phyloP scores from a whole-genome alignment of 2,888 invertebrate genomes.

The Leptinotarsa juncta region DNA sequence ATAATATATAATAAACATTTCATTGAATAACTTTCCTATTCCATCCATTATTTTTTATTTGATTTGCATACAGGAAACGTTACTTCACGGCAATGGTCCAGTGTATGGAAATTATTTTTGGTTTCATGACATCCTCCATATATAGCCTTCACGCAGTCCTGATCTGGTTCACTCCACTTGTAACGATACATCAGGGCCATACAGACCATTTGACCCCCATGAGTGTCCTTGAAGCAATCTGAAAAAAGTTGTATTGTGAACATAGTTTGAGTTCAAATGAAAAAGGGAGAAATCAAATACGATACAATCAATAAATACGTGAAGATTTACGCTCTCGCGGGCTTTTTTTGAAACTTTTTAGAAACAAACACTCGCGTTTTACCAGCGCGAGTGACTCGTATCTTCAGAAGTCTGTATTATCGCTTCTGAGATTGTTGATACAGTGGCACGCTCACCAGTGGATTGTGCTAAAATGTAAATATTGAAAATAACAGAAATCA shows the following conservation, averaged over 20 bases:
- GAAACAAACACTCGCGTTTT: no score
- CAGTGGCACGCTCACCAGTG: not conserved
- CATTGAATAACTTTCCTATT: not conserved
- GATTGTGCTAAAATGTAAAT: no score
- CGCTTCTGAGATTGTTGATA: no score
- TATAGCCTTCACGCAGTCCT: constrained; percentile 26
- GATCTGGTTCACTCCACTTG: constrained; percentile 27
- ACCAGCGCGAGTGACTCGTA: no score
- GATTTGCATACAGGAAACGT: constrained; percentile 24
- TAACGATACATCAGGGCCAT: constrained; percentile 27
- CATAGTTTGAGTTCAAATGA: not conserved
- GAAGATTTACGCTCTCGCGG: not conserved
- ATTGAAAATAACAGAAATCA: no score
- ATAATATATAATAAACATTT: not conserved
- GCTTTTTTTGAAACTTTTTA: not conserved
- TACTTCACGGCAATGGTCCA: constrained; percentile 27
- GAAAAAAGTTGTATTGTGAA: not conserved
- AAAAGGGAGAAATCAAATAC: not conserved
- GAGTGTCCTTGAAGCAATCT: constrained; percentile 30
- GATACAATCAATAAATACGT: not conserved
- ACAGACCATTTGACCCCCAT: constrained; percentile 20
- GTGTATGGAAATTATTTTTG: constrained; percentile 31
- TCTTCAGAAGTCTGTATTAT: no score
- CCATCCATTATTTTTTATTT: not conserved
- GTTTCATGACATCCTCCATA: constrained; percentile 34